Evolutionary conservation across 2,888 invertebrate genomes (phyloP).

Genomic region (Hirudinaria manillensis): DNA sequence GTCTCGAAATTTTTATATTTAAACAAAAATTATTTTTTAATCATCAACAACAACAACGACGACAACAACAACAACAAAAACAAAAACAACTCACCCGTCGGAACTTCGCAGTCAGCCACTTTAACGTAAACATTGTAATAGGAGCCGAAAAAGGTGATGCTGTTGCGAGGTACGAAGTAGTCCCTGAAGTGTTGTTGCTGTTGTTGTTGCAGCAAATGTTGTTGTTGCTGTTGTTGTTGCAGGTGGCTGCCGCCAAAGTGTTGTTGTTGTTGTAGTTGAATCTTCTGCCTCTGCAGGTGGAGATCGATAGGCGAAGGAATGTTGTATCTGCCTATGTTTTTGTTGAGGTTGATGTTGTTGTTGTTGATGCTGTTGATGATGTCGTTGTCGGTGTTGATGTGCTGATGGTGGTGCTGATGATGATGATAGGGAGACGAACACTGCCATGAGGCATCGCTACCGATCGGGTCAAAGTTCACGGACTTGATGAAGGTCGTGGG

Average conservation of each 20-base stretch:
- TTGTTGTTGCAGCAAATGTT: not conserved
- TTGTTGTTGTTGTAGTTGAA: not conserved
- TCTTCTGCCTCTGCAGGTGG: not conserved
- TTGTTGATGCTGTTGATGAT: not conserved
- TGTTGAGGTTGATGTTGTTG: not conserved
- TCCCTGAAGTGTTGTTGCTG: conserved; percentile 1
- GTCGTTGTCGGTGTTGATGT: not conserved
- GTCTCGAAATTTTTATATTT: too few species aligned
- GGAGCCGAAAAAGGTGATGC: conserved; percentile 35
- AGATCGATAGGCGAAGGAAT: not conserved
- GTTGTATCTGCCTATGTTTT: not conserved
- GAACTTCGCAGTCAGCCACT: conserved; percentile 33
- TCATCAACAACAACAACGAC: not conserved
- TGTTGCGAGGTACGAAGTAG: not conserved
- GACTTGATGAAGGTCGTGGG: conserved; percentile 35
- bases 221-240: not conserved
- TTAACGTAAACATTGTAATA: conserved; percentile 38
- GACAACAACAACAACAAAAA: too few species aligned
- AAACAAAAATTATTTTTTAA: too few species aligned
- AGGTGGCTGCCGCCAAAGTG: not conserved
- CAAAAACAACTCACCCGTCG: conserved; percentile 23
- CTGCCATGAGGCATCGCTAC: conserved; percentile 11
- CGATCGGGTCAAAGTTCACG: conserved; percentile 37
- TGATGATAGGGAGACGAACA: not conserved
- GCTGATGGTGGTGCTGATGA: not conserved